A percentile compares a stretch with the other conserved stretches of the same genome.
These are phyloP conservation scores for Drosophila pachea DNA, from an alignment of 1,140 invertebrate genomes.

Conservation along the genomic window DNA sequence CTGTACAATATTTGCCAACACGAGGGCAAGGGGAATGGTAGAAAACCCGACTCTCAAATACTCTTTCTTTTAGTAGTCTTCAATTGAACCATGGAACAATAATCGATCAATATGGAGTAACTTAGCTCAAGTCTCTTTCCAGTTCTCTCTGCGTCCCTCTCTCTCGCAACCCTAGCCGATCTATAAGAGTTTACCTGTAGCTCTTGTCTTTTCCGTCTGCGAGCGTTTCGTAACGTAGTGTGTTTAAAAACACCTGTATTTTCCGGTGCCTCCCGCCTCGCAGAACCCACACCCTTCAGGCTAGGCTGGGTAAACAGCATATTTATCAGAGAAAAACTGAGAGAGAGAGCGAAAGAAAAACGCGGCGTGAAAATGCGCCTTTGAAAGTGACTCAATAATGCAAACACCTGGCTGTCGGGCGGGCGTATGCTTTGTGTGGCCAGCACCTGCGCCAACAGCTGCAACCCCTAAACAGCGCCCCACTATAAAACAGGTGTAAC, in stretches of 20 bases:
- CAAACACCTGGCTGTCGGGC: constrained; percentile 48
- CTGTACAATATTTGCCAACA: constrained; percentile 60
- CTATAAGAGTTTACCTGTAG: no score
- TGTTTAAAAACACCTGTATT: constrained; percentile 3
- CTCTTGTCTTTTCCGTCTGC: no score
- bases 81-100: no score
- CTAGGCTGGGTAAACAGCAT: constrained; percentile 50
- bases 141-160: no score
- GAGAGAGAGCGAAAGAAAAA: constrained; percentile 34
- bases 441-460: not conserved
- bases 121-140: no score
- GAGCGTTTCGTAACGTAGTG: not conserved
- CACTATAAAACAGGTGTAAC: no score
- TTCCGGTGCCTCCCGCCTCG: not conserved
- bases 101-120: no score
- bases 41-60: constrained; percentile 1
- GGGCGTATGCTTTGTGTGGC: constrained; percentile 19
- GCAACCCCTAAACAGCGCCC: no score
- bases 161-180: no score
- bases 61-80: constrained; percentile 8
- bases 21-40: not conserved
- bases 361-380: constrained; percentile 66
- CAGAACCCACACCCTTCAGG: not conserved
- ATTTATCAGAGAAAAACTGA: constrained; percentile 57
- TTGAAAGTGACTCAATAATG: constrained; percentile 71